These are phyloP conservation scores for Rhamphomyia laevipes DNA, from an alignment of 2,888 invertebrate species.

Conservation along the genomic window DNA sequence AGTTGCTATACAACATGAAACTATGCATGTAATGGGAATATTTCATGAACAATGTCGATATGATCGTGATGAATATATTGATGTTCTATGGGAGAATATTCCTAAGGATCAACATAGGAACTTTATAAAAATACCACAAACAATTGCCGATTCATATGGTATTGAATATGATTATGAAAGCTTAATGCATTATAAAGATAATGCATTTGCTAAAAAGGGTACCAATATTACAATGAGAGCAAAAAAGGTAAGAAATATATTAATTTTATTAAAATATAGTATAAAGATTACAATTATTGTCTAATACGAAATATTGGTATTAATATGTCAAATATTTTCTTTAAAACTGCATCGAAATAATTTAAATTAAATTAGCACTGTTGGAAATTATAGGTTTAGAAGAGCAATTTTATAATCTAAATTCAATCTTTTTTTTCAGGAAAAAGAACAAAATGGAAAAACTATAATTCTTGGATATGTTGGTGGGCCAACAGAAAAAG, in stretches of 20 bases:
- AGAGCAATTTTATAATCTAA: neutral
- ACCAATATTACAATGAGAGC: constrained; percentile 13
- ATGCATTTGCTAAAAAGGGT: constrained; percentile 15
- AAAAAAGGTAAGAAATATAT: constrained; percentile 3
- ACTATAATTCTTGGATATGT: constrained; percentile 24
- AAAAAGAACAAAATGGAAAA: neutral
- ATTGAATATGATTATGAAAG: constrained; percentile 18
- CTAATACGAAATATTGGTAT: neutral
- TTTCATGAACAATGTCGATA: constrained; percentile 33
- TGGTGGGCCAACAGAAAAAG: constrained; percentile 24
- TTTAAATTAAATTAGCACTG: too few species aligned
- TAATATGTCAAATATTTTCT: too few species aligned
- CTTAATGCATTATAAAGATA: constrained; percentile 18
- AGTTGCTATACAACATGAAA: constrained; percentile 33
- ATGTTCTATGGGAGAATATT: constrained; percentile 30
- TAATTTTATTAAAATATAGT: neutral
- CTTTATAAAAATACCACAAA: constrained; percentile 24
- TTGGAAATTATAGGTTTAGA: too few species aligned
- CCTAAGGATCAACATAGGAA: constrained; percentile 27
- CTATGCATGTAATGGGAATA: constrained; percentile 32
- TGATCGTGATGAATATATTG: constrained; percentile 31
- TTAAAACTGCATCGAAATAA: too few species aligned
- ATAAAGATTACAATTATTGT: neutral
- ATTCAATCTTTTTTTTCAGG: neutral
- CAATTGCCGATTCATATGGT: constrained; percentile 14